Conservation (phyloP, 2,797 vertebrate genomes). For the Liparis tanakae region DNA sequence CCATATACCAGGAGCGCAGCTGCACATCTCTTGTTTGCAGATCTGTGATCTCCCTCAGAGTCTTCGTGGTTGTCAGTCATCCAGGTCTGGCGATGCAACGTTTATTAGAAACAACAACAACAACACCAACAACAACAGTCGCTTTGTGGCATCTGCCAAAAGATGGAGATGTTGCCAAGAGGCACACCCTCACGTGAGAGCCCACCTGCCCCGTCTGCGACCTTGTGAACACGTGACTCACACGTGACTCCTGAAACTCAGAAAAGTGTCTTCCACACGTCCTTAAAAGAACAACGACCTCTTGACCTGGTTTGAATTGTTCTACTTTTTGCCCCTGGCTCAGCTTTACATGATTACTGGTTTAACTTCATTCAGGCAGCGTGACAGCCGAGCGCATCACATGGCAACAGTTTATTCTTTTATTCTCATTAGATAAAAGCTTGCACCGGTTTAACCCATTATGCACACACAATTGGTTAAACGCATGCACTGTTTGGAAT, state of each 20-base stretch:
- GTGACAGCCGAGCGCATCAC: too few relatives aligned
- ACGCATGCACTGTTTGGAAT: background rate
- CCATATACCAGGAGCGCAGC: background rate
- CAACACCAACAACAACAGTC: background rate
- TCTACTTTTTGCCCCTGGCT: too few relatives aligned
- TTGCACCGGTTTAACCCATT: too few relatives aligned
- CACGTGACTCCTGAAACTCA: background rate
- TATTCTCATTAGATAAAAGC: too few relatives aligned
- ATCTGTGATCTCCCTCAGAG: constrained; percentile 18
- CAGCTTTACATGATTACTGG: too few relatives aligned
- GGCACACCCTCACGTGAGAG: constrained; percentile 15
- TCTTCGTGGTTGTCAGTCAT: constrained; percentile 3
- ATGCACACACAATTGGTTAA: too few relatives aligned
- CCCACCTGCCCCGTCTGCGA: constrained; percentile 2
- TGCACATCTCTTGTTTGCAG: constrained; percentile 12
- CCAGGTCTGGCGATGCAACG: constrained; percentile 8
- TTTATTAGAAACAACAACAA: background rate
- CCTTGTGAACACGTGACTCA: background rate
- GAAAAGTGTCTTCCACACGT: too few relatives aligned
- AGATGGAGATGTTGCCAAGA: background rate
- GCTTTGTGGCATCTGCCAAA: background rate
- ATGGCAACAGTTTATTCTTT: too few relatives aligned
- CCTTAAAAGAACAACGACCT: too few relatives aligned
- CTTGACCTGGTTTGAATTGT: too few relatives aligned
- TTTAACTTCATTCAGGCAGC: too few relatives aligned